Percentiles rank a stretch among this genome's conserved stretches.
Conservation (phyloP, 2,797 vertebrate genomes). For the Bothrops alternatus region DNA sequence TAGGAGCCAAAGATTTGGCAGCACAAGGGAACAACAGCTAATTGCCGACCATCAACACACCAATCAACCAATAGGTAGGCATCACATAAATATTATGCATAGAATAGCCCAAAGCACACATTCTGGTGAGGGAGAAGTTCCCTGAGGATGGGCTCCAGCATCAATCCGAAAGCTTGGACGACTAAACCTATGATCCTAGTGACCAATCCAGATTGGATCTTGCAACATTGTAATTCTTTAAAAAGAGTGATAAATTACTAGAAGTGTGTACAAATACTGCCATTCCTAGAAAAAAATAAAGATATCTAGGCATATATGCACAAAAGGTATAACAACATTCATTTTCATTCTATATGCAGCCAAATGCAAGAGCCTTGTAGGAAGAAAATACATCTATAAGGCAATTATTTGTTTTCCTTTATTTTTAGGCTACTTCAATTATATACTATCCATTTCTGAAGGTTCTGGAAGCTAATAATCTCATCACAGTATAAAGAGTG, state of each 20-base stretch:
- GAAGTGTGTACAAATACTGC: neutral
- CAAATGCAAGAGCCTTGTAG: neutral
- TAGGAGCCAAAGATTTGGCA: neutral
- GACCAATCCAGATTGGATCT: neutral
- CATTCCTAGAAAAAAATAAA: neutral
- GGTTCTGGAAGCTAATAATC: neutral
- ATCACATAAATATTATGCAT: neutral
- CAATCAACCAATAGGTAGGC: neutral
- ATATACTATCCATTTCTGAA: neutral
- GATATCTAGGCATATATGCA: neutral
- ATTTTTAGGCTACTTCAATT: neutral
- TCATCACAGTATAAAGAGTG: neutral
- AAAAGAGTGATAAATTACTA: neutral
- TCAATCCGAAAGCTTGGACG: neutral
- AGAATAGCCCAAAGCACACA: neutral
- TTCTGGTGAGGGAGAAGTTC: neutral
- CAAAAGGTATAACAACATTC: neutral
- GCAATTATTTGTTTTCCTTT: neutral
- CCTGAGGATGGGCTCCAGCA: neutral
- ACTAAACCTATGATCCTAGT: neutral
- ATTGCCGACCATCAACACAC: neutral
- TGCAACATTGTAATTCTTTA: neutral
- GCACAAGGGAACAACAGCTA: neutral
- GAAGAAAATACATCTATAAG: neutral
- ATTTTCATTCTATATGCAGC: neutral